Percentiles rank a stretch among this genome's conserved stretches.
phyloP scores from a whole-genome alignment of 1,140 invertebrate genomes.

The Argopecten irradians region DNA sequence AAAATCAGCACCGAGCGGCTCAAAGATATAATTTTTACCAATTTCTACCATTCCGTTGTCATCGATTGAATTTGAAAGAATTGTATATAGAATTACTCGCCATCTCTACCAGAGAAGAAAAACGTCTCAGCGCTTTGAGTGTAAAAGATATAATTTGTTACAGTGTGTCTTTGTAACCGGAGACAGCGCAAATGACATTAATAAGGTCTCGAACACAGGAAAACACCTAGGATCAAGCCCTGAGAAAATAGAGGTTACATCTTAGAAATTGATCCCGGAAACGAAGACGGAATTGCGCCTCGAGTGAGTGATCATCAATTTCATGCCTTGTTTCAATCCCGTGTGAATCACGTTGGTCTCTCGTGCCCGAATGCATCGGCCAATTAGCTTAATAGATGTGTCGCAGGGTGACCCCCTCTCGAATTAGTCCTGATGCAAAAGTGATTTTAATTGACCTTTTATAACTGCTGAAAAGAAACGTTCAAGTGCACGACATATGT shows the following conservation, averaged over 20 bases:
- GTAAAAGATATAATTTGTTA: constrained; percentile 23
- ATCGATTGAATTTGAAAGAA: background rate
- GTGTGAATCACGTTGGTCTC: background rate
- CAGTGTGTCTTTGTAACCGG: background rate
- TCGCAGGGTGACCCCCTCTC: background rate
- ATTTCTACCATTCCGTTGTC: background rate
- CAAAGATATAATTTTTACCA: constrained; percentile 23
- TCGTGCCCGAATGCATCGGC: constrained; percentile 4
- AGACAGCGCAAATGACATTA: constrained; percentile 2
- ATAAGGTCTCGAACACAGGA: background rate
- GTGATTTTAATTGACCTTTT: constrained; percentile 6
- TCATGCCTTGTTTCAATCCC: constrained; percentile 15
- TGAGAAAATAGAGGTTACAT: background rate
- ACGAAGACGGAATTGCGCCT: background rate
- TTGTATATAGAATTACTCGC: constrained; percentile 3
- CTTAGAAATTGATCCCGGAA: constrained; percentile 14
- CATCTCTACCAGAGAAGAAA: constrained; percentile 2
- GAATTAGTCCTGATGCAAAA: constrained; percentile 21
- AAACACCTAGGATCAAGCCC: constrained; percentile 6
- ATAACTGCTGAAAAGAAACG: background rate
- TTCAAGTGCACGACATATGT: background rate
- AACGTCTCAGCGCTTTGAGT: constrained; percentile 20
- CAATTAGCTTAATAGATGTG: constrained; percentile 7
- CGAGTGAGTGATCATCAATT: constrained; percentile 16
- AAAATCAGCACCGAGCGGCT: background rate